Conservation (phyloP, 2,888 invertebrate species). For the Caenorhabditis zanzibari region DNA sequence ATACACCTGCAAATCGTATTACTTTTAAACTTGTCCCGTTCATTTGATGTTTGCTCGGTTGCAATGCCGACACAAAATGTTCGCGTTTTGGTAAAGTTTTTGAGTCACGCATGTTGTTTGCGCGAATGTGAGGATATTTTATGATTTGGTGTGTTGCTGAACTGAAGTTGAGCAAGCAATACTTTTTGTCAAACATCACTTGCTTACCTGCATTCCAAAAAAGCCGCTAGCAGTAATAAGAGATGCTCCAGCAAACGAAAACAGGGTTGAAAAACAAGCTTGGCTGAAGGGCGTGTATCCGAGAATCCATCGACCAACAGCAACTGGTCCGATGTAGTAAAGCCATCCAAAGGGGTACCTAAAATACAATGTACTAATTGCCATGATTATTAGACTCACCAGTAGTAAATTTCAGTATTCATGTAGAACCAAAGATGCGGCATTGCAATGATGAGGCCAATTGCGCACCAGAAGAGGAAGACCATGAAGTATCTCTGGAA, state of each 20-base stretch:
- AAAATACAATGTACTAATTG: neutral
- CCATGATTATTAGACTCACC: conserved; percentile 57
- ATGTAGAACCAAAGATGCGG: conserved; percentile 71
- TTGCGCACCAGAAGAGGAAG: conserved; percentile 83
- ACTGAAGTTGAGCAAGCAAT: conserved; percentile 22
- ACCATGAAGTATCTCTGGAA: conserved; percentile 84
- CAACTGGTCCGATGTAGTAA: conserved; percentile 79
- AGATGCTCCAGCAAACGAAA: conserved; percentile 75
- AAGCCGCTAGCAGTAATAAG: conserved; percentile 76
- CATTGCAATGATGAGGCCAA: conserved; percentile 76
- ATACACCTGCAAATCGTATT: conserved; percentile 75
- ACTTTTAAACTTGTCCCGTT: conserved; percentile 6
- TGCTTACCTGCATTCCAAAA: conserved; percentile 78
- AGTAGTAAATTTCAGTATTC: conserved; percentile 72
- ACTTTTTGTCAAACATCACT: conserved; percentile 3
- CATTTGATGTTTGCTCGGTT: conserved; percentile 28
- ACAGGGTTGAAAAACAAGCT: conserved; percentile 70
- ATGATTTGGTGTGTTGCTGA: conserved; percentile 26
- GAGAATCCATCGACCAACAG: conserved; percentile 76
- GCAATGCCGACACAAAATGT: conserved; percentile 34
- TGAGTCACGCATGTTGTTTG: conserved; percentile 56
- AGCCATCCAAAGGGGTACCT: conserved; percentile 79
- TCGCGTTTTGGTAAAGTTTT: conserved; percentile 27
- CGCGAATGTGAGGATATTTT: conserved; percentile 21
- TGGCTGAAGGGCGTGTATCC: conserved; percentile 49